A percentile compares a stretch with the other conserved stretches of the same genome.
phyloP scores from a whole-genome alignment of 1,140 invertebrate genomes.

The Oryzaephilus surinamensis region DNA sequence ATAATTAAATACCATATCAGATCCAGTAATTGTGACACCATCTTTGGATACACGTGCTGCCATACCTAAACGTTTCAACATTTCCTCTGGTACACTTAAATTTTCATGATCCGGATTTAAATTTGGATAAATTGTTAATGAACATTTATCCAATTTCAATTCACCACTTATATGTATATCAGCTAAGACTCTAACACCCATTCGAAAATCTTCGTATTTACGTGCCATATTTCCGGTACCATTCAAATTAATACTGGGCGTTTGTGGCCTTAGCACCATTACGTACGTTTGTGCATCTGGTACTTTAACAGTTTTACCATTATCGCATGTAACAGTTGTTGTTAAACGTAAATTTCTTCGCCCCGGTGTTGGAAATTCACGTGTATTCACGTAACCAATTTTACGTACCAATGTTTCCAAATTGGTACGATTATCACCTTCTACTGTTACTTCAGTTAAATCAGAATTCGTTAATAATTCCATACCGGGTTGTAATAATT shows the following conservation, averaged over 20 bases:
- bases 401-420: constrained; percentile 77
- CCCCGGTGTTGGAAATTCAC: constrained; percentile 86
- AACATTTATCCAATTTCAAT: constrained; percentile 64
- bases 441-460: constrained; percentile 81
- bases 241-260: constrained; percentile 73
- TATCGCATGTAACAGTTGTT: constrained; percentile 66
- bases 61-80: constrained; percentile 49
- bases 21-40: constrained; percentile 72
- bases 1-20: constrained; percentile 77
- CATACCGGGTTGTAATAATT: constrained; percentile 63
- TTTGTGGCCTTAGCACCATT: constrained; percentile 75
- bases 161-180: constrained; percentile 28
- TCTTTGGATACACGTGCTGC: constrained; percentile 68
- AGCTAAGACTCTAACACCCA: constrained; percentile 47
- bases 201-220: constrained; percentile 76
- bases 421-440: constrained; percentile 81
- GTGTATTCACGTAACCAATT: constrained; percentile 82
- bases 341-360: constrained; percentile 75
- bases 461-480: constrained; percentile 63
- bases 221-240: constrained; percentile 70
- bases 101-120: constrained; percentile 91
- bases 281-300: constrained; percentile 72
- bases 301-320: constrained; percentile 57
- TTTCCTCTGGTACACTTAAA: constrained; percentile 62
- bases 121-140: constrained; percentile 83